Percentiles rank a stretch among this genome's conserved stretches.
Evolutionary conservation across 2,797 vertebrate genomes (phyloP).

Genomic region (Melanogrammus aeglefinus): DNA sequence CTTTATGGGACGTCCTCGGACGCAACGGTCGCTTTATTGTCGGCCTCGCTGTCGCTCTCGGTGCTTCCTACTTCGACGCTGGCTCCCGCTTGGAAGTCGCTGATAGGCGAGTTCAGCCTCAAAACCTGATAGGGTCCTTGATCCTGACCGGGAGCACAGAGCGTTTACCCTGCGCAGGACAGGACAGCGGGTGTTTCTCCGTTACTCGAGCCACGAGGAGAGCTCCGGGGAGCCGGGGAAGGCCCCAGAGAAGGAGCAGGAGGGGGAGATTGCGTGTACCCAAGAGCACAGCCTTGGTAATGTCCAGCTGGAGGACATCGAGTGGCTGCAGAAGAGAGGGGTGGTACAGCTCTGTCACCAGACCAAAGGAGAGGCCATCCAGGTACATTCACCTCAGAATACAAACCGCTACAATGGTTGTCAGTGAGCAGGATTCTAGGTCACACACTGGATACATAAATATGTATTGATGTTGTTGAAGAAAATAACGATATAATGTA

Average conservation of each 20-base stretch:
- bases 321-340: constrained; percentile 92
- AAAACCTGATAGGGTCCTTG: constrained; percentile 57
- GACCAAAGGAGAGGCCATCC: constrained; percentile 68
- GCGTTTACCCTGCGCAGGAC: constrained; percentile 76
- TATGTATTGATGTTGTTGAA: background rate
- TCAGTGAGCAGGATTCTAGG: background rate
- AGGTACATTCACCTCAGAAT: constrained; percentile 69
- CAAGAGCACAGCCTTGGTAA: constrained; percentile 76
- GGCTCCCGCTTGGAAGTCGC: constrained; percentile 78
- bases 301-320: constrained; percentile 83
- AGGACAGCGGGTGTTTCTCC: constrained; percentile 75
- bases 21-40: constrained; percentile 15
- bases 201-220: constrained; percentile 64
- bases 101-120: constrained; percentile 84
- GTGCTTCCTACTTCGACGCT: constrained; percentile 61
- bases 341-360: constrained; percentile 84
- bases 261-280: constrained; percentile 49
- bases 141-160: constrained; percentile 57
- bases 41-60: constrained; percentile 64
- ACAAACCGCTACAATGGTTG: background rate
- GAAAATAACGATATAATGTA: background rate
- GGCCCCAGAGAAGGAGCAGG: constrained; percentile 42
- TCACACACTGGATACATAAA: background rate
- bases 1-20: constrained; percentile 57
- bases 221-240: background rate